Conservation (phyloP, 2,113 vertebrate species). For the Pampusana beccarii region DNA sequence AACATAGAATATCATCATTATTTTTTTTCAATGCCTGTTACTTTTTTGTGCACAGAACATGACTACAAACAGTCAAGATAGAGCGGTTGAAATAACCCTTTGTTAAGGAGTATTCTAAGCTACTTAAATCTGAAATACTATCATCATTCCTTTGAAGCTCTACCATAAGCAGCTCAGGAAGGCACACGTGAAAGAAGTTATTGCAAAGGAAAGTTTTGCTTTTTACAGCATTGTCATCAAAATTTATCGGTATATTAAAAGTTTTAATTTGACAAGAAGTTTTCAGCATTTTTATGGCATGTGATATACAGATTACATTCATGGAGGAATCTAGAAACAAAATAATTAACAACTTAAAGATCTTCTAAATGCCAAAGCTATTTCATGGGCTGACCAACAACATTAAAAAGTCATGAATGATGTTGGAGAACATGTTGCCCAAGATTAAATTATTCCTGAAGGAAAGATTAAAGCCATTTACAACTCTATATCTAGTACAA, state of each 20-base stretch:
- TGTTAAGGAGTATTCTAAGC: background rate
- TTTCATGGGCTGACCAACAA: background rate
- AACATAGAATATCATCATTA: background rate
- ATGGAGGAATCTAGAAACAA: background rate
- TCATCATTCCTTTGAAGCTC: background rate
- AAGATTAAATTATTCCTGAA: constrained; percentile 40
- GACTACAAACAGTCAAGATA: background rate
- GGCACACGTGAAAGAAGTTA: background rate
- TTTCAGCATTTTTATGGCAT: background rate
- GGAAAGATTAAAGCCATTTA: constrained; percentile 19
- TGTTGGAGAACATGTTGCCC: background rate
- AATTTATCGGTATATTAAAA: constrained; percentile 32
- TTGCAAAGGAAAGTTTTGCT: background rate
- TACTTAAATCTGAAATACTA: background rate
- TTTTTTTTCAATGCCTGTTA: background rate
- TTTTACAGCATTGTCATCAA: constrained; percentile 40
- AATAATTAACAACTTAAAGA: constrained; percentile 32
- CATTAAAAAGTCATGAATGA: constrained; percentile 21
- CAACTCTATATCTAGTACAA: background rate
- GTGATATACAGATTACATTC: background rate
- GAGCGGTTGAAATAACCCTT: background rate
- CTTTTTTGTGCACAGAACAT: background rate
- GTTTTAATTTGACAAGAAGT: constrained; percentile 23
- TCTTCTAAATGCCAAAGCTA: constrained; percentile 39
- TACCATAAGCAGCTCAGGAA: background rate